Conservation (phyloP, 92 coral and sea anemone species). For the Bergia puertoricense region DNA sequence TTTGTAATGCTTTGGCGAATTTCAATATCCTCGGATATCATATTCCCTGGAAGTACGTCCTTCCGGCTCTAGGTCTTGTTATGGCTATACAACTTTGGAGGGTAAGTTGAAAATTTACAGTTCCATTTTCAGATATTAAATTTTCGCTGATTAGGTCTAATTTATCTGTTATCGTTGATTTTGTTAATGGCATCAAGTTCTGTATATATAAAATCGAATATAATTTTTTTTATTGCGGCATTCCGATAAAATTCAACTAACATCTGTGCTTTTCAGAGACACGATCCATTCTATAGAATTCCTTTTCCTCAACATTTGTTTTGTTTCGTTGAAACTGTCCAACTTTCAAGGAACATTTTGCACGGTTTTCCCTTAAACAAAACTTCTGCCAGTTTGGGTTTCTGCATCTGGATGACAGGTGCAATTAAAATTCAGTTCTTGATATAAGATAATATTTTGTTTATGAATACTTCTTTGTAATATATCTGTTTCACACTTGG, state of each 20-base stretch:
- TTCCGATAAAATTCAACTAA: constrained; percentile 27
- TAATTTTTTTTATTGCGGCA: constrained; percentile 14
- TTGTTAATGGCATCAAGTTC: constrained; percentile 16
- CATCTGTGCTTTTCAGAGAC: background rate
- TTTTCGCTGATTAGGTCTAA: constrained; percentile 13
- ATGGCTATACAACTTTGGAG: constrained; percentile 79
- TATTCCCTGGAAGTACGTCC: constrained; percentile 92
- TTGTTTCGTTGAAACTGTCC: background rate
- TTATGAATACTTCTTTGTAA: background rate
- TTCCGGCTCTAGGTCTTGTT: constrained; percentile 78
- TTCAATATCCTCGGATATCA: constrained; percentile 89
- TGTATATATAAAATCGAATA: constrained; percentile 21
- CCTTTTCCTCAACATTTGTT: background rate
- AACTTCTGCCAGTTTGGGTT: background rate
- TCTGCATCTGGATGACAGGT: constrained; percentile 28
- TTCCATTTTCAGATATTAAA: background rate
- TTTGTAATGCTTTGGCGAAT: constrained; percentile 71
- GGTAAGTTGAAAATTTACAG: constrained; percentile 60
- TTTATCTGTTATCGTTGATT: background rate
- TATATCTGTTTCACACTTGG: constrained; percentile 18
- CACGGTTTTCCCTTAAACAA: background rate
- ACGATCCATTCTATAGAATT: background rate
- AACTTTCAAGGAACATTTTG: background rate
- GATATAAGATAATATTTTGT: constrained; percentile 25
- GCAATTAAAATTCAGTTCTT: constrained; percentile 30